Percentiles rank a stretch among this genome's conserved stretches.
These are phyloP conservation scores for Merops nubicus DNA, from an alignment of 2,113 vertebrate genomes.

Conservation along the genomic window DNA sequence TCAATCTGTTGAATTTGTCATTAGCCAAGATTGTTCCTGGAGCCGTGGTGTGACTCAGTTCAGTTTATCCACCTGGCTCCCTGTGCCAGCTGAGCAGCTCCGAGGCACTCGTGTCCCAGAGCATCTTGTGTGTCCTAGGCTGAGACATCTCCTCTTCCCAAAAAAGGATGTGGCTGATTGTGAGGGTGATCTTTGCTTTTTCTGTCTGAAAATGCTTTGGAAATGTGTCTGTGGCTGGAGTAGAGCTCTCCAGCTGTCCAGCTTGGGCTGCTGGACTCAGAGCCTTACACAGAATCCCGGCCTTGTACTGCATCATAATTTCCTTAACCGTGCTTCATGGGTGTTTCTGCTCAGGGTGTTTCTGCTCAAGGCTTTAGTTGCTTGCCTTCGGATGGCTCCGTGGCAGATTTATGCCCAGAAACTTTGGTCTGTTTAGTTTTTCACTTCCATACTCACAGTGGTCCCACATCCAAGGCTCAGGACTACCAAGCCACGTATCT, in stretches of 20 bases:
- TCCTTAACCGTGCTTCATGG: fast-evolving
- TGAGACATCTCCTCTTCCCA: neutral
- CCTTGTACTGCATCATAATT: neutral
- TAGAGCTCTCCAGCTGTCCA: neutral
- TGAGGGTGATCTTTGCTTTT: neutral
- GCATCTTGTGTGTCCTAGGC: neutral
- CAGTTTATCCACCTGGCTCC: neutral
- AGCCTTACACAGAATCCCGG: neutral
- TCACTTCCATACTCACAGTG: neutral
- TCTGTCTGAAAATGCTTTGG: neutral
- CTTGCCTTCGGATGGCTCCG: neutral
- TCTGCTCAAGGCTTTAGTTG: neutral
- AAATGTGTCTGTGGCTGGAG: neutral
- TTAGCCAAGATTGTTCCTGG: neutral
- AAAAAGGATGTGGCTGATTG: neutral
- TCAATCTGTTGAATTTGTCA: neutral
- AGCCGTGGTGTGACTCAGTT: neutral
- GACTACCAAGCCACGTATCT: neutral
- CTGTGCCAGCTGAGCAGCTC: neutral
- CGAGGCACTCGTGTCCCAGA: fast-evolving
- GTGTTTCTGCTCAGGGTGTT: neutral
- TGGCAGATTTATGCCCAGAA: neutral
- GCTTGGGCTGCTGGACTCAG: neutral
- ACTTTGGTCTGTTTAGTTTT: neutral
- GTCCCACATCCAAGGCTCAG: neutral